A percentile compares a stretch with the other conserved stretches of the same genome.
Conservation (phyloP, 1,140 invertebrate genomes). For the Leptinotarsa defecta region DNA sequence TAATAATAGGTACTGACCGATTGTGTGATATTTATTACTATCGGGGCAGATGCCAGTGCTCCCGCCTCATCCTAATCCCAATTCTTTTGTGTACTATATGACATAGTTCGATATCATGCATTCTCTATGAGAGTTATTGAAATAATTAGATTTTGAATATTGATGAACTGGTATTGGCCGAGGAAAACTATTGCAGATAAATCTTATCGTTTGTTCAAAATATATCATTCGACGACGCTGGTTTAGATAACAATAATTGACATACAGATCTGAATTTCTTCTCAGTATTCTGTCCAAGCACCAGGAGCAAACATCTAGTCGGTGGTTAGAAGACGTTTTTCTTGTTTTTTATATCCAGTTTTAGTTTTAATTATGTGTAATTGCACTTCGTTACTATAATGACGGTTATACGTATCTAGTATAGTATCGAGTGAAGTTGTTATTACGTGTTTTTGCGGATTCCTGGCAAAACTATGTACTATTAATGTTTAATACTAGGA, state of each 20-base stretch:
- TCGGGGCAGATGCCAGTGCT: too few relatives aligned
- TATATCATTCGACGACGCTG: conserved; percentile 5
- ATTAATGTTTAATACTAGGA: too few relatives aligned
- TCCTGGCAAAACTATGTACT: too few relatives aligned
- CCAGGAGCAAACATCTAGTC: neutral
- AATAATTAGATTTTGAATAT: too few relatives aligned
- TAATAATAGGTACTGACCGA: too few relatives aligned
- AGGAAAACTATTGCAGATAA: neutral
- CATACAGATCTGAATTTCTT: neutral
- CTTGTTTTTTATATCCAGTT: neutral
- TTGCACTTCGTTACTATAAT: neutral
- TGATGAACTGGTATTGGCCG: too few relatives aligned
- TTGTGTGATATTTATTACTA: too few relatives aligned
- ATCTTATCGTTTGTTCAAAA: neutral
- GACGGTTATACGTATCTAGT: neutral
- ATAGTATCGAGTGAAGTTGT: neutral
- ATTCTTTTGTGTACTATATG: too few relatives aligned
- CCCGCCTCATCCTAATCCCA: too few relatives aligned
- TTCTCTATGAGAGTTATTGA: too few relatives aligned
- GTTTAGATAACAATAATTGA: conserved; percentile 12
- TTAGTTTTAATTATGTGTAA: neutral
- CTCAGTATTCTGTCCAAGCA: neutral
- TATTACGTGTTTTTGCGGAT: neutral
- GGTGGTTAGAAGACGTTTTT: neutral
- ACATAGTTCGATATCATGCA: too few relatives aligned